Percentiles rank a stretch among this genome's conserved stretches.
Conservation (phyloP, 1,140 invertebrate species). For the Psix sp. region DNA sequence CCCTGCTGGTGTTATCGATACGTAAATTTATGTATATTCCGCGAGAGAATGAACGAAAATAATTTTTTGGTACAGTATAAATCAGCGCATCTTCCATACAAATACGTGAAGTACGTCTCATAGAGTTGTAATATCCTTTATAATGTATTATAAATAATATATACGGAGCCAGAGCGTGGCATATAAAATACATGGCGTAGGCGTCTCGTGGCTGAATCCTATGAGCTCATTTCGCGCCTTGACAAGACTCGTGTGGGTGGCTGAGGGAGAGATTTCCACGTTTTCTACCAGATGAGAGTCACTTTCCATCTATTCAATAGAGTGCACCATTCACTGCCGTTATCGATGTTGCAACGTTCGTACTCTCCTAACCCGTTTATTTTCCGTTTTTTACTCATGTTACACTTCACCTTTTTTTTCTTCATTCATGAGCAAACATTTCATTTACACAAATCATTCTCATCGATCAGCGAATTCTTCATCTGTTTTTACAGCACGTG, state of each 20-base stretch:
- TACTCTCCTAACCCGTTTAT: slow-evolving; percentile 57
- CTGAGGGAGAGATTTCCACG: slow-evolving; percentile 50
- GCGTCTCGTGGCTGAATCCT: slow-evolving; percentile 56
- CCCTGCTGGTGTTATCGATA: too few species aligned
- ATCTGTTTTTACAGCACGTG: too few species aligned
- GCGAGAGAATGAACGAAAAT: slow-evolving; percentile 36
- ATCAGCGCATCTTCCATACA: too few species aligned
- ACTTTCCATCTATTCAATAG: slow-evolving; percentile 57
- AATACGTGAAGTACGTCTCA: slow-evolving; percentile 40
- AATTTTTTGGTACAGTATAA: slow-evolving; percentile 42
- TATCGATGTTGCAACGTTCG: slow-evolving; percentile 50
- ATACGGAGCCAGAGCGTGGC: slow-evolving; percentile 36
- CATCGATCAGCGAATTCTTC: too few species aligned
- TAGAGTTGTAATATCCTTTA: slow-evolving; percentile 59
- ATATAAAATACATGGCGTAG: slow-evolving; percentile 53
- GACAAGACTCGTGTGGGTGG: slow-evolving; percentile 53
- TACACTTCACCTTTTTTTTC: slow-evolving; percentile 16
- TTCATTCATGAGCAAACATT: slow-evolving; percentile 19
- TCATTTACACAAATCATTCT: slow-evolving; percentile 20
- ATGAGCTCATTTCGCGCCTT: slow-evolving; percentile 56
- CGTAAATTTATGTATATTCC: too few species aligned
- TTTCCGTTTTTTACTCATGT: slow-evolving; percentile 36
- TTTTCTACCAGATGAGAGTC: slow-evolving; percentile 62
- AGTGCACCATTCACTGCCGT: slow-evolving; percentile 55
- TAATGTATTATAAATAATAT: slow-evolving; percentile 61